Evolutionary conservation across 2,888 invertebrate genomes (phyloP), one percentile per base, ranked within the genome.

Genomic region (Opisthograptis luteolata): DNA sequence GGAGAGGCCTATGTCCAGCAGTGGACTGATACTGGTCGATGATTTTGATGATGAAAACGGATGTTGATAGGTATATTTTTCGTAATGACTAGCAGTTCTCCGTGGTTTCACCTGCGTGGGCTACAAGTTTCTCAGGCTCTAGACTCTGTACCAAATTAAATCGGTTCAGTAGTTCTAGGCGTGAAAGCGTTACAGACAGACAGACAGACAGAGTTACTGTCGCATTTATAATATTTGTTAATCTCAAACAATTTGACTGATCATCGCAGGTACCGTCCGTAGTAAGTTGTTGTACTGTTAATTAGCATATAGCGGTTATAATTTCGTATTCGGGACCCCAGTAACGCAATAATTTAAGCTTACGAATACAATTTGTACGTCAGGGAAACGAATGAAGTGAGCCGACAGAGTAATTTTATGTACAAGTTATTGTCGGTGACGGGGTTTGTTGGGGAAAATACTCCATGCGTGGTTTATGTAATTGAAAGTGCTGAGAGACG

Each of bases 341-440:
- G 68, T 69, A 63, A 71, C 70, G 73, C 70, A 75, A 83, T 83
- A 80, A 81, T 83, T 84, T 80, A 81, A 73, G 73, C 76, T 83
- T 73, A 80, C 79, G 71, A 71, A 79, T 76, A 82, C 80, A 83
- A 81, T 84, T 83, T 83, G 79, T 74, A 70, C 68, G 81, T 79
- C 77, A 79, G 70, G 73, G 71, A 73, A 76, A 79, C 76, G 77
- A 80, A 83, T 84, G 79, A 78, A 81, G 77, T 79, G 78, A 68
- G 73, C 64, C 64, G 62, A 76, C 77, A 78, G 81, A 81, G 81
- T 82, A 81, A 84, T 83, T 76, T 66, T 66, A 64, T 68, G 63
- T 69, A 68, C 65, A 49, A 63, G 65, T 64, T n/a, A 65, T 66
- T 61, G 60, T 63, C 63, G 71, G 64, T 66, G 68, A 67, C 65